phyloP scores from a whole-genome alignment of 2,797 vertebrate genomes.

The Tiaroga cobitis region DNA sequence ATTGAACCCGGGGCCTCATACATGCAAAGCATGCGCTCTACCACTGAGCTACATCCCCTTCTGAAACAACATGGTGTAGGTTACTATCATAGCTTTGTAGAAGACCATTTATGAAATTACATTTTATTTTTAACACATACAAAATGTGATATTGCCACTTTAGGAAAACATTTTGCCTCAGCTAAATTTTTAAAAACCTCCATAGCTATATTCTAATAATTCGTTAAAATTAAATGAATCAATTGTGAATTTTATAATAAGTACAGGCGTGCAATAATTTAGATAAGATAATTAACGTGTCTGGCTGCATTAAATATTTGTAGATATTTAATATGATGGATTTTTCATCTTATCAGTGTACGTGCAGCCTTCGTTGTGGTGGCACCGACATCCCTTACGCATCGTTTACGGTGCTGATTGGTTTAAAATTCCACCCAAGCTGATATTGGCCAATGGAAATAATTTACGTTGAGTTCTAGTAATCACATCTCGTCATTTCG shows the following conservation, averaged over 20 bases:
- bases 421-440: background rate
- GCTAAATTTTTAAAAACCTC: too few relatives aligned
- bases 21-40: conserved; percentile 73
- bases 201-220: background rate
- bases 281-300: background rate
- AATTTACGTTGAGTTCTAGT: background rate
- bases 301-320: background rate
- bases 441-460: conserved; percentile 8
- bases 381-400: background rate
- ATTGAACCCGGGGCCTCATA: conserved; percentile 75
- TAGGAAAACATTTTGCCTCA: background rate
- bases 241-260: background rate
- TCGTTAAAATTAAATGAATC: background rate
- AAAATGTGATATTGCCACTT: background rate
- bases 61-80: fast-evolving
- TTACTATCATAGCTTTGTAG: fast-evolving
- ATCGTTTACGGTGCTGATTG: conserved; percentile 27
- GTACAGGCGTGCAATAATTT: background rate
- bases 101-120: fast-evolving
- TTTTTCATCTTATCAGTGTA: background rate
- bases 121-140: fast-evolving
- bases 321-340: background rate
- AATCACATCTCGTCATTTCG: background rate
- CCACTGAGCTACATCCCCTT: conserved; percentile 71
- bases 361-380: background rate